phyloP scores from a whole-genome alignment of 2,797 vertebrate species.

The Enteromius treurensis region DNA sequence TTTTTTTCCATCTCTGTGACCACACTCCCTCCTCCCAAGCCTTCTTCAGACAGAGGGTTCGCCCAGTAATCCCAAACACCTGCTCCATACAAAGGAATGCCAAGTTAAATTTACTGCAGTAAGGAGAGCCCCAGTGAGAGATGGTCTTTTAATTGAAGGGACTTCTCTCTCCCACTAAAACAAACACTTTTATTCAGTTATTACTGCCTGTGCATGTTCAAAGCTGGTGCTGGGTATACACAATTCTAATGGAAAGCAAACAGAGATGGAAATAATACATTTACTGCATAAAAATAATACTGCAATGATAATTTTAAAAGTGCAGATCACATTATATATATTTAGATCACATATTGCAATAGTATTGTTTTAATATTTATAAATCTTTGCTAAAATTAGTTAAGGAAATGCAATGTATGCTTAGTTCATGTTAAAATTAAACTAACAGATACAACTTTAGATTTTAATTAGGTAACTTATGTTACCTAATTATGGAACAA shows the following conservation, averaged over 20 bases:
- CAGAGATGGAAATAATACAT: background rate
- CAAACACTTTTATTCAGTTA: conserved; percentile 2
- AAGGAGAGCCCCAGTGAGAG: conserved; percentile 80
- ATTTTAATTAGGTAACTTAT: background rate
- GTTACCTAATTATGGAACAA: background rate
- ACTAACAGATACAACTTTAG: background rate
- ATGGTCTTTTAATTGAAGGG: conserved; percentile 86
- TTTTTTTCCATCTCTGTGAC: conserved; percentile 55
- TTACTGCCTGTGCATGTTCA: background rate
- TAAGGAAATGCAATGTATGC: background rate
- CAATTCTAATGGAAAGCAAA: background rate
- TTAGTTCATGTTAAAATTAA: background rate
- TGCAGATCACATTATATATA: background rate
- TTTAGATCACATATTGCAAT: background rate
- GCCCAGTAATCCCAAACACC: conserved; percentile 87
- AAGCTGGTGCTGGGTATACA: background rate
- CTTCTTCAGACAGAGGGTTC: conserved; percentile 70
- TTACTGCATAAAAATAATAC: background rate
- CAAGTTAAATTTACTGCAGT: conserved; percentile 89
- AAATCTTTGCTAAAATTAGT: too few relatives aligned
- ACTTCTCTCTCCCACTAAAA: conserved; percentile 46
- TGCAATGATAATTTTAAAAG: background rate
- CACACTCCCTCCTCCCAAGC: conserved; percentile 22
- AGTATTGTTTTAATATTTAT: background rate
- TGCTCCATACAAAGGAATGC: conserved; percentile 87